Evolutionary conservation across 2,888 invertebrate genomes (phyloP), one percentile per base, ranked within the genome.

Genomic region (Cenopis cana): DNA sequence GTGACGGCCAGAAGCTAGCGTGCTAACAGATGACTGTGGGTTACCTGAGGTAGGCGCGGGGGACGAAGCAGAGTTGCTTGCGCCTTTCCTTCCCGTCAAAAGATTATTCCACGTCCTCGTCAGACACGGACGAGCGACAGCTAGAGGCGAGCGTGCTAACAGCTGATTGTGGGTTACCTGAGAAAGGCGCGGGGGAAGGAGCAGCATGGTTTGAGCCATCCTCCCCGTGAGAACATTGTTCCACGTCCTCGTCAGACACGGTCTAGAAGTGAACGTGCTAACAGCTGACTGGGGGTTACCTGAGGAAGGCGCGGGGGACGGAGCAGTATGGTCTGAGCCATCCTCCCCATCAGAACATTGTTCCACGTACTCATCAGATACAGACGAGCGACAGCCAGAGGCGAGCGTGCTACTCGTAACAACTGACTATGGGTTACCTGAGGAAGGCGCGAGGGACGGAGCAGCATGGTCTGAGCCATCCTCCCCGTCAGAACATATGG

Each of bases 151-250:
- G 88, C n/a, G n/a, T n/a, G 93, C 0, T 24, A 11, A 41, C 24
- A 60, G 4, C 24, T 46, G 41, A 5, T 9, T 20, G 20, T 12
- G 76, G 74, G 95, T 95, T 65, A 94, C 92, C 93, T 74, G 93
- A 93, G 20, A 93, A 93, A 18, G 90, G 93, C 0, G 94, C 90
- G 2, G 93, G 92, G 0, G 93, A 93, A 2, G 90, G 89, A 10
- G 83, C 84, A 2, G 90, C 89, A 77, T 89, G 87, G 79, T 94
- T 93, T 73, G 95, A 95, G 65, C 94, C 92, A 50, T 92, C 85
- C 84, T 96, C 96, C 36, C 95, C 94, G 81, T 96, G 96, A 69
- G 95, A 95, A 81, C 95, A 96, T 85, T 96, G 95, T 79, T 96
- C 8, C 57, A 95, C 95, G 79, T 95, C 95, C 78, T 95, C 95